Percentiles rank a stretch among this genome's conserved stretches.
phyloP scores from a whole-genome alignment of 2,797 vertebrate genomes.

The Eurystomus glaucurus region DNA sequence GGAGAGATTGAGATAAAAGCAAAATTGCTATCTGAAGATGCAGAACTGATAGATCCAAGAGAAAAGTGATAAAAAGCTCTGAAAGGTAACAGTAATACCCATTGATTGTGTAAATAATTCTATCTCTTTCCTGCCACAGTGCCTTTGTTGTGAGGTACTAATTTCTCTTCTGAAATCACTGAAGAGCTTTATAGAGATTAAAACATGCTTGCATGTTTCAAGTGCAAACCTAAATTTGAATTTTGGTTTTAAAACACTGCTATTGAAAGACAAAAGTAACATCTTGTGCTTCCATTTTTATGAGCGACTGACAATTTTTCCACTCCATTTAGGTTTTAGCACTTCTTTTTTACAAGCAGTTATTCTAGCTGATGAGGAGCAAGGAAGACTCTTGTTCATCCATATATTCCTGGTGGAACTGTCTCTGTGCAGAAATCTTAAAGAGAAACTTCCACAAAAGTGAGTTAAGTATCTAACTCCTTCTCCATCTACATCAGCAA shows the following conservation, averaged over 20 bases:
- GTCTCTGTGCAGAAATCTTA: neutral
- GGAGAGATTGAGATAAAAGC: neutral
- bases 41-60: neutral
- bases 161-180: neutral
- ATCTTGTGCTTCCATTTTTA: neutral
- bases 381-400: neutral
- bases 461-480: neutral
- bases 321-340: conserved; percentile 6
- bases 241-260: neutral
- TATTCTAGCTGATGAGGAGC: neutral
- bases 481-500: neutral
- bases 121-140: neutral
- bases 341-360: neutral
- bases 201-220: neutral
- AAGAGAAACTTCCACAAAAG: neutral
- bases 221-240: neutral
- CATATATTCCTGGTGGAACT: neutral
- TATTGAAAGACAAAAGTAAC: neutral
- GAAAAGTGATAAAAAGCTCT: neutral
- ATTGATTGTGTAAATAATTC: neutral
- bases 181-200: neutral
- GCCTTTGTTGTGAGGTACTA: neutral
- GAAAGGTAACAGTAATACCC: neutral
- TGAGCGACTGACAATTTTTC: neutral
- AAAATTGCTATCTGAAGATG: neutral